phyloP scores from a whole-genome alignment of 2,113 vertebrate species.

The Furnarius figulus region DNA sequence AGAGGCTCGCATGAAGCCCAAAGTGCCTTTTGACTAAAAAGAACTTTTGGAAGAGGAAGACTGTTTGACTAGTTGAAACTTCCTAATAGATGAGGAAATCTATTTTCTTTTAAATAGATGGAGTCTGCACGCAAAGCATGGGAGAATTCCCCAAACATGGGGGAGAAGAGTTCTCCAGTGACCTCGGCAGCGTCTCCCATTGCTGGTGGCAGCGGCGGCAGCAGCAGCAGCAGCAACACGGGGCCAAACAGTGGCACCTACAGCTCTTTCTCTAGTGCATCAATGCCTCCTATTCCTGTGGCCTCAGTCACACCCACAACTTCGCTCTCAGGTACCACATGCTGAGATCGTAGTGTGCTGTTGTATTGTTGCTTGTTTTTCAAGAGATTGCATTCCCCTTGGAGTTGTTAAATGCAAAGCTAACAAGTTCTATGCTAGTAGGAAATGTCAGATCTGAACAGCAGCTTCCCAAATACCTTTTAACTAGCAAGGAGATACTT shows the following conservation, averaged over 20 bases:
- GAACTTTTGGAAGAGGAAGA: background rate
- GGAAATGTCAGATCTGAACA: background rate
- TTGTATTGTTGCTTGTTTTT: background rate
- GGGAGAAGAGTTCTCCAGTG: conserved; percentile 91
- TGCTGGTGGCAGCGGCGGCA: conserved; percentile 20
- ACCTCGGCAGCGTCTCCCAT: conserved; percentile 90
- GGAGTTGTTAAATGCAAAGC: background rate
- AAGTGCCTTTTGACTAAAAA: conserved; percentile 16
- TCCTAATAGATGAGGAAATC: conserved; percentile 27
- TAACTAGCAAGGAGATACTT: background rate
- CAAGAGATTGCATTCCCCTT: background rate
- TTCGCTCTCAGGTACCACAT: conserved; percentile 85
- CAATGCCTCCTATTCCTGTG: conserved; percentile 94
- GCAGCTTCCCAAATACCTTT: background rate
- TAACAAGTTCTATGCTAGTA: background rate
- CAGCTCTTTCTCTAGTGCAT: conserved; percentile 93
- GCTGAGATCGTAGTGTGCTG: background rate
- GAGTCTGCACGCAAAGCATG: conserved; percentile 97
- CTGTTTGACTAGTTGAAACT: background rate
- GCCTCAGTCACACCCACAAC: conserved; percentile 97
- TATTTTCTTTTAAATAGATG: conserved; percentile 82
- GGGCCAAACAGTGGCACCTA: conserved; percentile 83
- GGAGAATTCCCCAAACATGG: conserved; percentile 95
- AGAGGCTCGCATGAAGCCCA: conserved; percentile 62
- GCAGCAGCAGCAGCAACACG: conserved; percentile 58